A percentile compares a stretch with the other conserved stretches of the same genome.
phyloP scores from a whole-genome alignment of 2,888 invertebrate genomes.

The Achlya flavicornis region DNA sequence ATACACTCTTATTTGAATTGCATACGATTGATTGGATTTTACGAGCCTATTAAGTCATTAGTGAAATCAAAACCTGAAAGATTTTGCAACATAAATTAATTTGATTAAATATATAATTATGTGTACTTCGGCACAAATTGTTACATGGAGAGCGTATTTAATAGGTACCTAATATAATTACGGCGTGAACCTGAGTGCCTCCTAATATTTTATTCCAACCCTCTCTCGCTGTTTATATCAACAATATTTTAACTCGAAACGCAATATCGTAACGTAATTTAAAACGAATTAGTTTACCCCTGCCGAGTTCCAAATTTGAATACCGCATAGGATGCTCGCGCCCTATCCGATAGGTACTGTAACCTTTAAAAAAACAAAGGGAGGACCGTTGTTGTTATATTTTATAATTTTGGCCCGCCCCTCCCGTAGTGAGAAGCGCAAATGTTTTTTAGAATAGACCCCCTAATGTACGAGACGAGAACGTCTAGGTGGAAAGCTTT shows the following conservation, averaged over 20 bases:
- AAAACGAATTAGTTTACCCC: conserved; percentile 82
- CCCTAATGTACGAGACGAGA: conserved; percentile 71
- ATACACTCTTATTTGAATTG: too few relatives aligned
- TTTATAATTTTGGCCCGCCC: conserved; percentile 71
- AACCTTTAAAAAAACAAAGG: conserved; percentile 78
- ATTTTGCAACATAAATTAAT: conserved; percentile 7
- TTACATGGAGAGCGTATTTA: conserved; percentile 47
- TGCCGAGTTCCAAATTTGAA: conserved; percentile 76
- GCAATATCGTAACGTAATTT: conserved; percentile 83
- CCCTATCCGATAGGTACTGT: conserved; percentile 61
- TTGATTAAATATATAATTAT: not conserved
- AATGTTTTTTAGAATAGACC: conserved; percentile 67
- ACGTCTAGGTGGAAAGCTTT: conserved; percentile 58
- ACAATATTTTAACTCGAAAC: conserved; percentile 75
- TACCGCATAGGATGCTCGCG: conserved; percentile 69
- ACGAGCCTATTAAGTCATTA: too few relatives aligned
- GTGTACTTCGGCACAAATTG: conserved; percentile 27
- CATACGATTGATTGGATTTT: too few relatives aligned
- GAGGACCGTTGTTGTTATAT: conserved; percentile 64
- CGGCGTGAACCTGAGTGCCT: conserved; percentile 48
- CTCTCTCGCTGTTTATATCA: conserved; percentile 73
- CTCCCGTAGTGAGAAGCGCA: conserved; percentile 51
- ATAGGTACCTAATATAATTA: conserved; percentile 63
- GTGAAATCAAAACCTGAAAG: too few relatives aligned
- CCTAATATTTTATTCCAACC: conserved; percentile 70